These are phyloP conservation scores for Pithys albifrons DNA, from an alignment of 2,113 vertebrate species.

Conservation along the genomic window DNA sequence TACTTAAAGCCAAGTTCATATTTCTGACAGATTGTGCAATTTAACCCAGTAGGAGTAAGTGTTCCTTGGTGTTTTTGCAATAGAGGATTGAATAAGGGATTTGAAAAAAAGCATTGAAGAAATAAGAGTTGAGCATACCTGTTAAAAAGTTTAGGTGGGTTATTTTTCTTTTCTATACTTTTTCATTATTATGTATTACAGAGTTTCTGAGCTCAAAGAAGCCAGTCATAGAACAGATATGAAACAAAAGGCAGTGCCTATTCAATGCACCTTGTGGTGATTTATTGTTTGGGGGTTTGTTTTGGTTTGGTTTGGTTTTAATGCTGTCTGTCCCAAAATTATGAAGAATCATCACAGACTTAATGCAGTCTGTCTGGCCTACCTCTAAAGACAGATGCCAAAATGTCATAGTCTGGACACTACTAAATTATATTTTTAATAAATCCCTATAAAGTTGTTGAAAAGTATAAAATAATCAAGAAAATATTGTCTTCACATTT, in stretches of 20 bases:
- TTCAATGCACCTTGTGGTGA: neutral
- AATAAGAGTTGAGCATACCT: neutral
- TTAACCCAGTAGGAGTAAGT: slow-evolving; percentile 57
- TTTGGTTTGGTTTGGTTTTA: neutral
- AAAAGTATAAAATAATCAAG: neutral
- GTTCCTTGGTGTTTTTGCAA: slow-evolving; percentile 20
- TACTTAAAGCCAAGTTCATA: neutral
- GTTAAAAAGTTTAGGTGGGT: neutral
- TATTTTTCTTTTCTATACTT: neutral
- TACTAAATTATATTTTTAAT: neutral
- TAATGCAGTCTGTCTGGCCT: neutral
- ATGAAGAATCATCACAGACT: neutral
- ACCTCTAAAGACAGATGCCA: neutral
- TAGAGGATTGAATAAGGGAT: neutral
- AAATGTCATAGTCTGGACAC: neutral
- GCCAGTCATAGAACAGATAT: neutral
- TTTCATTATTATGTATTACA: neutral
- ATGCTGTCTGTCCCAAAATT: neutral
- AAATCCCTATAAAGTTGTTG: neutral
- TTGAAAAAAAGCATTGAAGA: neutral
- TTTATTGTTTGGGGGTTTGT: neutral
- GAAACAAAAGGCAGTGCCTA: neutral
- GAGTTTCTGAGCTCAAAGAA: neutral
- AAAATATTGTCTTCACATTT: neutral
- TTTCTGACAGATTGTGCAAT: slow-evolving; percentile 14